Conservation (phyloP, 2,113 vertebrate species). For the Notarius lentiginosus region DNA sequence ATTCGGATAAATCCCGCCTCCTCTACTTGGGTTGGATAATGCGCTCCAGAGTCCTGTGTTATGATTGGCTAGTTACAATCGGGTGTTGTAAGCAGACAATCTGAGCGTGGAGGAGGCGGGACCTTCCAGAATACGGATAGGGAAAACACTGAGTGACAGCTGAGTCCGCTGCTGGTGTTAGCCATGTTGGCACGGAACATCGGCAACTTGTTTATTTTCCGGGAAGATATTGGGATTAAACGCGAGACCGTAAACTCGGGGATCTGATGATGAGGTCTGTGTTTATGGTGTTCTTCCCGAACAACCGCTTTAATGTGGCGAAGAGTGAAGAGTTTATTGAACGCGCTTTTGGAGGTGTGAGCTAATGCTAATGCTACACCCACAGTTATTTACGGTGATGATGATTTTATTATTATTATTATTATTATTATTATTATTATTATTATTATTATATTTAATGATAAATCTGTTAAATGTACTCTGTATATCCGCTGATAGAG, state of each 20-base stretch:
- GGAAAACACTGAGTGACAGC: conserved; percentile 15
- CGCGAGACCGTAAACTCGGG: background rate
- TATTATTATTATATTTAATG: background rate
- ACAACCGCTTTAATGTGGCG: background rate
- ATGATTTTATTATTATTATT: too few relatives aligned
- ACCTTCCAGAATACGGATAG: background rate
- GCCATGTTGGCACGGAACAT: background rate
- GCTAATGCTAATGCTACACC: background rate
- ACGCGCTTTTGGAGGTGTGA: background rate
- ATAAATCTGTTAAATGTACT: background rate
- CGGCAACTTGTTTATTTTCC: background rate
- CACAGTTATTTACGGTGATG: background rate
- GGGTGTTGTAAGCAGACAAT: background rate
- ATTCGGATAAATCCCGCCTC: background rate
- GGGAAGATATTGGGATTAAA: background rate
- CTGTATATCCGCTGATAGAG: background rate
- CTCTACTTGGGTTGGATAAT: background rate
- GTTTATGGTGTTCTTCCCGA: background rate
- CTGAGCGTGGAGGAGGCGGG: background rate
- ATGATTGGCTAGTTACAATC: background rate
- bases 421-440: background rate
- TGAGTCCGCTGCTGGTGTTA: conserved; percentile 7
- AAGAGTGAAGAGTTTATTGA: background rate
- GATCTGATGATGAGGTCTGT: background rate
- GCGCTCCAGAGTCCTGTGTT: background rate